These are phyloP conservation scores for Metopolophium dirhodum DNA, from an alignment of 1,140 invertebrate genomes.

Conservation along the genomic window DNA sequence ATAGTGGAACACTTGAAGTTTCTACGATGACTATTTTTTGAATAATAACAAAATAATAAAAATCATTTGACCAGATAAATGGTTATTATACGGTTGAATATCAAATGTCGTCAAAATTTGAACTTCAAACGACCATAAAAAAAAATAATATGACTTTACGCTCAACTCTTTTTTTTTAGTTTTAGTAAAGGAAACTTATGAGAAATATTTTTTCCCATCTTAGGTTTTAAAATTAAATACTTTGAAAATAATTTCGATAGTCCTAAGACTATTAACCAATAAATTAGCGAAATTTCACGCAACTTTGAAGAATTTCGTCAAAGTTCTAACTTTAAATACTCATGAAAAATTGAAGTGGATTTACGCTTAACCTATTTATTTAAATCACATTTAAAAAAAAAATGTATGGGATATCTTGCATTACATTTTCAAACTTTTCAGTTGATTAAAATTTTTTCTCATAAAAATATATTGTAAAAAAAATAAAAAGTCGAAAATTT, in stretches of 20 bases:
- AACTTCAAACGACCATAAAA: not conserved
- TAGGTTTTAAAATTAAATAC: not conserved
- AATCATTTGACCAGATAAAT: not conserved
- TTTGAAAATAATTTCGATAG: too few relatives aligned
- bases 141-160: not conserved
- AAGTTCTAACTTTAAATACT: not conserved
- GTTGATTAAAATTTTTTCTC: not conserved
- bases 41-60: slow-evolving; percentile 1
- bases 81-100: not conserved
- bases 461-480: too few relatives aligned
- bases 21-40: not conserved
- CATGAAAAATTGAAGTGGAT: not conserved
- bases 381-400: not conserved
- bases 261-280: not conserved
- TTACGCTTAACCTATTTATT: not conserved
- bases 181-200: not conserved
- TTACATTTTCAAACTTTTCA: not conserved
- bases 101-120: not conserved
- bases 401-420: not conserved
- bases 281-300: not conserved
- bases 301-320: not conserved
- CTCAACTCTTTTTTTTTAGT: not conserved
- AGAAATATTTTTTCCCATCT: not conserved
- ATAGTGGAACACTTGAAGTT: not conserved
- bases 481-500: not conserved